A percentile compares a stretch with the other conserved stretches of the same genome.
These are phyloP conservation scores for Onchidella celtica DNA, from an alignment of 2,888 invertebrate species.

Conservation along the genomic window DNA sequence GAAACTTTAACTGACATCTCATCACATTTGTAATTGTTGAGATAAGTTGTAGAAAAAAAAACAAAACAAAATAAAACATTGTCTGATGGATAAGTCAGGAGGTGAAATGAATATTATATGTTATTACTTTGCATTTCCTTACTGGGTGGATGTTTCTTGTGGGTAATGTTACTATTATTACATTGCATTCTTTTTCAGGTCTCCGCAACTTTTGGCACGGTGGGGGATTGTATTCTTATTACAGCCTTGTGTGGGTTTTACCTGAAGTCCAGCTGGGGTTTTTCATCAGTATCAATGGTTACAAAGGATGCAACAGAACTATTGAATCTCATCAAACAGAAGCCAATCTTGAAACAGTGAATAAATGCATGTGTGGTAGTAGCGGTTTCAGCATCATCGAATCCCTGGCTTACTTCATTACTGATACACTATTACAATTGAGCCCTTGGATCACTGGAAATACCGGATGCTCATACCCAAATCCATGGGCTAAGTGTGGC, in stretches of 20 bases:
- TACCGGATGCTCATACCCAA: conserved; percentile 20
- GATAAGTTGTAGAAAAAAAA: no score
- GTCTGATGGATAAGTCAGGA: no score
- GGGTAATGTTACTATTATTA: no score
- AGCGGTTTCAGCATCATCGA: conserved; percentile 31
- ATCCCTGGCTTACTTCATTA: conserved; percentile 33
- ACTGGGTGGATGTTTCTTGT: no score
- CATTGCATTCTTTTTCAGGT: no score
- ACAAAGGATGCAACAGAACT: conserved; percentile 15
- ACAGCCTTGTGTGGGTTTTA: conserved; percentile 35
- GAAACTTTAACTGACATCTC: no score
- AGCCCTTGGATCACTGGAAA: conserved; percentile 22
- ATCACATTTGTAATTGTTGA: no score
- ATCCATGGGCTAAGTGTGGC: neutral
- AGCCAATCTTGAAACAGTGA: neutral
- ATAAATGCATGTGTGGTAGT: conserved; percentile 2
- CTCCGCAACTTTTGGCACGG: conserved; percentile 42
- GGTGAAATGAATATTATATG: no score
- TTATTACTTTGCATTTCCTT: no score
- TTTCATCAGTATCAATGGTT: conserved; percentile 41
- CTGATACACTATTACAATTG: conserved; percentile 24
- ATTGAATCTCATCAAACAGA: neutral
- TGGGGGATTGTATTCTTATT: conserved; percentile 40
- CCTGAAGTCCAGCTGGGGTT: conserved; percentile 37
- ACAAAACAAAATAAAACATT: no score